A percentile compares a stretch with the other conserved stretches of the same genome.
Conservation (phyloP, 2,888 invertebrate species). For the Stramonita haemastoma region DNA sequence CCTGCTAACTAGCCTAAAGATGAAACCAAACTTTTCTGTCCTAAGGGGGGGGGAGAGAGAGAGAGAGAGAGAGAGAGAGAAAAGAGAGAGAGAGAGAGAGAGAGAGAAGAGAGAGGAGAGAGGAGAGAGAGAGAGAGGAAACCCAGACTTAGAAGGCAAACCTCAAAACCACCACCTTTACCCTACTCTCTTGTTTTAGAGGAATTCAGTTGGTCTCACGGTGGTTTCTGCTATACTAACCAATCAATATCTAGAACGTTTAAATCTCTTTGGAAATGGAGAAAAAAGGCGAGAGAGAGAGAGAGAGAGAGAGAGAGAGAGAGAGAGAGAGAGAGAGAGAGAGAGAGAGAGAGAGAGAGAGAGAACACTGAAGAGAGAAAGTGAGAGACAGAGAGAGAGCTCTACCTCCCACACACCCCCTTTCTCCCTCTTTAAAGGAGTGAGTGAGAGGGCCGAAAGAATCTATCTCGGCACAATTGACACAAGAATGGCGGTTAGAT, state of each 20-base stretch:
- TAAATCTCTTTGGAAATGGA: constrained; percentile 1
- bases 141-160: background rate
- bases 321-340: no score
- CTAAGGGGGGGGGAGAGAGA: no score
- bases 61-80: background rate
- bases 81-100: background rate
- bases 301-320: no score
- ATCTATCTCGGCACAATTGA: constrained; percentile 17
- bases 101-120: background rate
- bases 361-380: no score
- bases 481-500: background rate
- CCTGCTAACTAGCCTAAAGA: no score
- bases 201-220: background rate
- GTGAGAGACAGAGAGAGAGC: no score
- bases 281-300: background rate
- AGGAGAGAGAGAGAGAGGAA: background rate
- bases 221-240: background rate
- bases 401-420: no score
- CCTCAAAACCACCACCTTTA: background rate
- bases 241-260: constrained; percentile 18
- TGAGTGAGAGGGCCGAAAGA: constrained; percentile 5
- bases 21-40: no score
- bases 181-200: background rate
- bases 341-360: no score
- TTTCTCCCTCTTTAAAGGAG: background rate